phyloP scores from a whole-genome alignment of 2,797 vertebrate genomes.

The Malurus leucopterus region DNA sequence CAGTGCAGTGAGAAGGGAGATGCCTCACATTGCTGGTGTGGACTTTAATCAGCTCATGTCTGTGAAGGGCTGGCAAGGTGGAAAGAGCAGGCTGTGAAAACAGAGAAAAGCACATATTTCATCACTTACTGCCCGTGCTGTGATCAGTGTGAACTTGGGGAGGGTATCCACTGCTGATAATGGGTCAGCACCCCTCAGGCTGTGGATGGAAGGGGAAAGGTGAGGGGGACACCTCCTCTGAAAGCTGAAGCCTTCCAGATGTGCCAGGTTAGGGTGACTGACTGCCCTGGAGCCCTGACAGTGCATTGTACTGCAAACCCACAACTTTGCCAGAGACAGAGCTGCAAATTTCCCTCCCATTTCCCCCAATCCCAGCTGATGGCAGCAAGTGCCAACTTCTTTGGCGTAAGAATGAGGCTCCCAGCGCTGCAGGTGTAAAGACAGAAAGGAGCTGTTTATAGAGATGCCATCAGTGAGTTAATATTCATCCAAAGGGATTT shows the following conservation, averaged over 20 bases:
- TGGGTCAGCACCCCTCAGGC: neutral
- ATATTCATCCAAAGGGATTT: neutral
- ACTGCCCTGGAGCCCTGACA: neutral
- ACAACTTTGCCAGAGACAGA: neutral
- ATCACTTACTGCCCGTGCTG: neutral
- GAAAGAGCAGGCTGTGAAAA: neutral
- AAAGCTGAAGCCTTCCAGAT: neutral
- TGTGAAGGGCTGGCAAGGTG: neutral
- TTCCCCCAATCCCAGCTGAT: neutral
- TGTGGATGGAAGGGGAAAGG: neutral
- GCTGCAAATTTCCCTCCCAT: neutral
- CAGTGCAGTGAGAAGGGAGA: neutral
- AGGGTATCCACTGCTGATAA: neutral
- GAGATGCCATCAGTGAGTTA: neutral
- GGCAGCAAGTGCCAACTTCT: neutral
- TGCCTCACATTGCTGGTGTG: neutral
- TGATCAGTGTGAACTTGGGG: slow-evolving; percentile 4
- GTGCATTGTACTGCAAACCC: neutral
- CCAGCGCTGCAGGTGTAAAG: neutral
- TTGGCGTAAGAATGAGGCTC: neutral
- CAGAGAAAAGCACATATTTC: neutral
- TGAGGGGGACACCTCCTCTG: neutral
- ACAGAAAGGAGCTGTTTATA: neutral
- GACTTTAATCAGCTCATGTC: neutral
- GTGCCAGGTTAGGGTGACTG: neutral